Evolutionary conservation across 2,113 vertebrate genomes (phyloP).

Genomic region (Sardina pilchardus): DNA sequence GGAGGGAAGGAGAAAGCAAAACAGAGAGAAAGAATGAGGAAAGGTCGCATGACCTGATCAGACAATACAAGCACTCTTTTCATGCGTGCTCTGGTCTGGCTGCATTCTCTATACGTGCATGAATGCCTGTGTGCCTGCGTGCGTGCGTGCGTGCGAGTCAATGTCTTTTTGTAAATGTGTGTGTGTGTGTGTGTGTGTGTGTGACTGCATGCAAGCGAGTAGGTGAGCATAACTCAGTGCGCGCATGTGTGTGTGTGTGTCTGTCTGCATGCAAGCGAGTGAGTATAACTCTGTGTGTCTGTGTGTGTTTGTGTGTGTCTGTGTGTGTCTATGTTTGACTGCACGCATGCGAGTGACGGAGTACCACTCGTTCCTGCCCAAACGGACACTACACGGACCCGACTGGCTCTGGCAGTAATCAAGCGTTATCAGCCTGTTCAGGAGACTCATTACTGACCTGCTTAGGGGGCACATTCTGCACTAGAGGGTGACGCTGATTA

Average conservation of each 20-base stretch:
- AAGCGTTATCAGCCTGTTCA: neutral
- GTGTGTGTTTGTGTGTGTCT: neutral
- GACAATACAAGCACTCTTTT: conserved; percentile 4
- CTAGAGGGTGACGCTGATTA: neutral
- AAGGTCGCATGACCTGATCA: neutral
- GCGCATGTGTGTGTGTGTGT: neutral
- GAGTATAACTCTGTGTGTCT: neutral
- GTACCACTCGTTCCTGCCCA: neutral
- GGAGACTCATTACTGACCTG: neutral
- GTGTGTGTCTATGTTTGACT: neutral
- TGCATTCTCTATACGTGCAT: neutral
- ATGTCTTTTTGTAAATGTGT: too few species aligned
- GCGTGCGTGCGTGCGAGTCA: too few species aligned
- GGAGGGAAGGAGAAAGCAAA: neutral
- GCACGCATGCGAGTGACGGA: neutral
- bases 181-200: neutral
- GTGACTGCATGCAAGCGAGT: neutral
- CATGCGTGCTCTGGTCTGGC: neutral
- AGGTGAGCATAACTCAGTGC: too few species aligned
- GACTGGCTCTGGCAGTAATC: neutral
- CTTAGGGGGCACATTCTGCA: neutral
- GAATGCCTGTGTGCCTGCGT: neutral
- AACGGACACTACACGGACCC: neutral
- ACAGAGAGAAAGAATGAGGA: neutral
- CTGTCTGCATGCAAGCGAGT: neutral